Evolutionary conservation across 2,797 vertebrate species (phyloP).

Genomic region (Tokudaia tokunoshimensis): DNA sequence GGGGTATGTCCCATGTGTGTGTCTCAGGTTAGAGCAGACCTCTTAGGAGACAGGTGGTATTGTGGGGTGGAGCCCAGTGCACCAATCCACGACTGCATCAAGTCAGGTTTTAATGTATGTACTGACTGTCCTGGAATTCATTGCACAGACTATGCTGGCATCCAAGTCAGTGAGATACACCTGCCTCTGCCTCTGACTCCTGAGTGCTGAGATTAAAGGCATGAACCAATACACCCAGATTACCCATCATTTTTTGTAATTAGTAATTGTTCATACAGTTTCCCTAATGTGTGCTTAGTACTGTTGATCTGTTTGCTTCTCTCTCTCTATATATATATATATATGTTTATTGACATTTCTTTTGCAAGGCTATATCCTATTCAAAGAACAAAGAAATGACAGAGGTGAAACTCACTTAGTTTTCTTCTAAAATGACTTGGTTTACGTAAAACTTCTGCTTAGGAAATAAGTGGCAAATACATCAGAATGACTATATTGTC

Average conservation of each 20-base stretch:
- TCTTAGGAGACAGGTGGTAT: background rate
- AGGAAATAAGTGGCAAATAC: too few relatives aligned
- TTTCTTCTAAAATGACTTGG: too few relatives aligned
- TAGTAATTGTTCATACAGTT: background rate
- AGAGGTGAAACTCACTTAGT: too few relatives aligned
- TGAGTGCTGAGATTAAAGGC: too few relatives aligned
- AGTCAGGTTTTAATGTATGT: too few relatives aligned
- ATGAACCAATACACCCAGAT: background rate
- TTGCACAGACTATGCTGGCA: background rate
- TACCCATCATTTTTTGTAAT: background rate
- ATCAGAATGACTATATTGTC: too few relatives aligned
- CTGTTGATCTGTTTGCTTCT: background rate
- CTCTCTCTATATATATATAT: too few relatives aligned
- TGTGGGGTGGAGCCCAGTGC: background rate
- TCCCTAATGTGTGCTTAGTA: background rate
- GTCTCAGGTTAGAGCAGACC: background rate
- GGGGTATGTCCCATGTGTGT: background rate
- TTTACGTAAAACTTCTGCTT: too few relatives aligned
- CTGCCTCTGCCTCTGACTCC: background rate
- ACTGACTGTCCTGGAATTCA: background rate
- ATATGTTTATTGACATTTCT: too few relatives aligned
- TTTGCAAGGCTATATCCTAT: too few relatives aligned
- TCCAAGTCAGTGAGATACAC: background rate
- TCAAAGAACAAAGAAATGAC: too few relatives aligned
- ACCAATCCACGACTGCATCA: background rate